A percentile compares a stretch with the other conserved stretches of the same genome.
These are phyloP conservation scores for Elephas maximus DNA, from an alignment of 2,113 vertebrate genomes.

Conservation along the genomic window DNA sequence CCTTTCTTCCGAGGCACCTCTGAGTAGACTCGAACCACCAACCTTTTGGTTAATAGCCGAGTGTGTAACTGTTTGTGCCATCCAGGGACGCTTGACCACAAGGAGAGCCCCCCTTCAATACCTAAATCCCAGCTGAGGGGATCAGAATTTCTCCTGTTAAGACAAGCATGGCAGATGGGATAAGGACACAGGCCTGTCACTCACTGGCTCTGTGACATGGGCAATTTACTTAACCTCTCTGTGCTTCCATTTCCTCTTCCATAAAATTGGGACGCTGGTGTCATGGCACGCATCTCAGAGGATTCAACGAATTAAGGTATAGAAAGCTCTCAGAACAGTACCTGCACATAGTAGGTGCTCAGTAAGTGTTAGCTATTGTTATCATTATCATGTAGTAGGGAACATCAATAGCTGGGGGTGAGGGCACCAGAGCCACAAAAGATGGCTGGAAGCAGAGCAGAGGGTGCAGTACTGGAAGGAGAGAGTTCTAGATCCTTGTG, in stretches of 20 bases:
- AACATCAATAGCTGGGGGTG: rapidly evolving
- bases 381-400: too few species aligned
- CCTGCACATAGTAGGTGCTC: too few species aligned
- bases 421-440: neutral
- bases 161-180: rapidly evolving
- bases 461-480: too few species aligned
- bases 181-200: neutral
- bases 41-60: neutral
- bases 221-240: neutral
- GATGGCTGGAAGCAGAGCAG: neutral
- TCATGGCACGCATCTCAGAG: neutral
- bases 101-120: neutral
- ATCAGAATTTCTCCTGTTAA: too few species aligned
- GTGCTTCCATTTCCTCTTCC: neutral
- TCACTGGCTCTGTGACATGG: neutral
- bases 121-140: neutral
- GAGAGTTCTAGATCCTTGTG: neutral
- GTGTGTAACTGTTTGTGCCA: neutral
- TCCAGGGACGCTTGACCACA: neutral
- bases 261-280: neutral
- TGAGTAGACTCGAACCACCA: neutral
- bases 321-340: neutral
- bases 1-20: too few species aligned
- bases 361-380: rapidly evolving
- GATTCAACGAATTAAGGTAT: neutral